phyloP scores from a whole-genome alignment of 2,888 invertebrate genomes.

The Lepeophtheirus nordmannii region DNA sequence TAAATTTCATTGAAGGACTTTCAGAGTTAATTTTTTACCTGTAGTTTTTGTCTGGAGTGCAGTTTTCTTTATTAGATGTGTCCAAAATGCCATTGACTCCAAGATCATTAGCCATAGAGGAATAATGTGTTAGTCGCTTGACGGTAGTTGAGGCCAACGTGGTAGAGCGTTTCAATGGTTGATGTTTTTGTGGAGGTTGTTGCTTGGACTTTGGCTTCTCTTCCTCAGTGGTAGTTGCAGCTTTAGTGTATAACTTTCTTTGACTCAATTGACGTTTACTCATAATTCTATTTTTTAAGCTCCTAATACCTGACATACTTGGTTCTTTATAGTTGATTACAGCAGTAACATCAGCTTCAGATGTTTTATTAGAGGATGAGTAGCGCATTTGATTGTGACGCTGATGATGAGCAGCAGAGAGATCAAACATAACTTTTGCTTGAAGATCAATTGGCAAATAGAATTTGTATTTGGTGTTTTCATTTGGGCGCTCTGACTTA shows the following conservation, averaged over 20 bases:
- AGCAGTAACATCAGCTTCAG: background rate
- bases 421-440: constrained; percentile 19
- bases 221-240: background rate
- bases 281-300: constrained; percentile 12
- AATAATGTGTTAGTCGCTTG: constrained; percentile 16
- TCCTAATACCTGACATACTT: background rate
- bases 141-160: constrained; percentile 8
- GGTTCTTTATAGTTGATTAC: constrained; percentile 8
- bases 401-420: constrained; percentile 16
- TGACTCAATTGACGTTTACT: constrained; percentile 9
- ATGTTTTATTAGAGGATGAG: background rate
- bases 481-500: background rate
- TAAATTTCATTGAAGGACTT: constrained; percentile 1
- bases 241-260: constrained; percentile 12
- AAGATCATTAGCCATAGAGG: constrained; percentile 13
- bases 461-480: constrained; percentile 11
- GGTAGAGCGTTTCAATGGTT: constrained; percentile 5
- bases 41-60: constrained; percentile 13
- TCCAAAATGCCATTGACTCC: background rate
- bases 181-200: background rate
- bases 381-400: constrained; percentile 5
- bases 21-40: background rate
- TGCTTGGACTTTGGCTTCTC: background rate
- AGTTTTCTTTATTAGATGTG: constrained; percentile 1
- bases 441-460: constrained; percentile 6